Evolutionary conservation across 2,888 invertebrate species (phyloP).

Genomic region (Ophion slaviceki): DNA sequence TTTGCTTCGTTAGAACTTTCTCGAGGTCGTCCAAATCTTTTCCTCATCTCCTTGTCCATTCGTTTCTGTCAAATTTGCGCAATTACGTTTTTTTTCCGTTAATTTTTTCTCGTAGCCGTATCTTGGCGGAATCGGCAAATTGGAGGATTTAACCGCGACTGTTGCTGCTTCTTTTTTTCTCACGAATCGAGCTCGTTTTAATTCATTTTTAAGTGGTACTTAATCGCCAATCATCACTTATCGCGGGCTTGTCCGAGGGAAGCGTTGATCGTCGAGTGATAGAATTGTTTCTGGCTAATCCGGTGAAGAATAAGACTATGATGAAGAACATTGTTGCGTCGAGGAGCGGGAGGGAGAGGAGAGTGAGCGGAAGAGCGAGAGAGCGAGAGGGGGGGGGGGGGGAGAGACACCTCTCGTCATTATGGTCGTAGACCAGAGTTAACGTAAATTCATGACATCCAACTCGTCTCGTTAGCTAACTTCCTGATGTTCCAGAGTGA

Average conservation of each 20-base stretch:
- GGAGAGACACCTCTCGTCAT: neutral
- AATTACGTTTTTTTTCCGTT: neutral
- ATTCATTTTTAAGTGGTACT: constrained; percentile 51
- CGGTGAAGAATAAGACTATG: constrained; percentile 30
- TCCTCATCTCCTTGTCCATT: neutral
- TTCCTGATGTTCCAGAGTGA: constrained; percentile 57
- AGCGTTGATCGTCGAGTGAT: constrained; percentile 50
- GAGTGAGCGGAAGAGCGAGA: neutral
- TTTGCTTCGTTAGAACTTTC: constrained; percentile 47
- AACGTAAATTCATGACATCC: constrained; percentile 64
- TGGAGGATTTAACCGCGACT: neutral
- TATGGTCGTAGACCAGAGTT: constrained; percentile 51
- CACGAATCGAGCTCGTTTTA: constrained; percentile 39
- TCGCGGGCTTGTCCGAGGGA: constrained; percentile 37
- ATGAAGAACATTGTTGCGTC: constrained; percentile 35
- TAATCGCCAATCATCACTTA: constrained; percentile 43
- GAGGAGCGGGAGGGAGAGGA: neutral
- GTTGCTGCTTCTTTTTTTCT: constrained; percentile 10
- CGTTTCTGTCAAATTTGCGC: constrained; percentile 9
- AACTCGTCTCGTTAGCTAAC: constrained; percentile 63
- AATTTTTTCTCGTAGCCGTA: neutral
- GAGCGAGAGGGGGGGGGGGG: neutral
- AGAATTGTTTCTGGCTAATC: constrained; percentile 53
- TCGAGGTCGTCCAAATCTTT: constrained; percentile 18
- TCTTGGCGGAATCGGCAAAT: neutral